Base-by-base conservation (phyloP, 1,140 invertebrate species). In the Neodiprion virginianus region DNA sequence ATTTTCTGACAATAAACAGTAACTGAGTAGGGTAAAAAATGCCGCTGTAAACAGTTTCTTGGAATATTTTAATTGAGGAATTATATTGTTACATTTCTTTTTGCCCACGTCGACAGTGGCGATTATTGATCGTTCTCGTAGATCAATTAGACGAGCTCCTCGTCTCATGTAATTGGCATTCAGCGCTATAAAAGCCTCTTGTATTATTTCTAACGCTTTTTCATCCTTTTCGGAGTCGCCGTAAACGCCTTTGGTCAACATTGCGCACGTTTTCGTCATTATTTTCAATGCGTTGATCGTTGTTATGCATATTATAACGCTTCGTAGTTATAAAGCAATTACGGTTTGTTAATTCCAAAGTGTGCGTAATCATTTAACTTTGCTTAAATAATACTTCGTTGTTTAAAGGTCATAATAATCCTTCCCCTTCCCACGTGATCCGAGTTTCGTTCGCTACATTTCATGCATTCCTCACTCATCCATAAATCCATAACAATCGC, bases 131-230 rank as follows among this genome's bases (percentile, higher is more conserved):
- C 28, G 28, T 1, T 40, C 40, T 74, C 77, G 83, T 65, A 85
- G 77, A 69, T 81, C 80, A 48, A 74, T 71, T 50, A 79, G 40
- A n/a, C 76, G 65, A 17, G 67, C 78, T 50, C 83, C 84, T 71
- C 75, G 72, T 21, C 75, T 74, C 7, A 86, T 21, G 71, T 74
- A 84, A 48, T 80, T 76, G 74, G 78, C 50, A 23, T 74, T 81
- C 61, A 85, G 74, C 50, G 28, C 67, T 47, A 84, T 50, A 76
- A 86, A 86, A 17, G 78, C 71, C 77, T 81, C 76, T 78, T 75
- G 72, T 75, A 85, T 71, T 12, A 61, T 61, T 8, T 61, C 53
- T 17, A 61, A 61, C 11, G 11, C 11, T 17, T 61, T 8, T 61
- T 61, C 53, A 61, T 61, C n/a, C 5, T 61, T 8, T 61, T 61